Conservation (phyloP, 2,113 vertebrate species). For the Mystacornis crossleyi region DNA sequence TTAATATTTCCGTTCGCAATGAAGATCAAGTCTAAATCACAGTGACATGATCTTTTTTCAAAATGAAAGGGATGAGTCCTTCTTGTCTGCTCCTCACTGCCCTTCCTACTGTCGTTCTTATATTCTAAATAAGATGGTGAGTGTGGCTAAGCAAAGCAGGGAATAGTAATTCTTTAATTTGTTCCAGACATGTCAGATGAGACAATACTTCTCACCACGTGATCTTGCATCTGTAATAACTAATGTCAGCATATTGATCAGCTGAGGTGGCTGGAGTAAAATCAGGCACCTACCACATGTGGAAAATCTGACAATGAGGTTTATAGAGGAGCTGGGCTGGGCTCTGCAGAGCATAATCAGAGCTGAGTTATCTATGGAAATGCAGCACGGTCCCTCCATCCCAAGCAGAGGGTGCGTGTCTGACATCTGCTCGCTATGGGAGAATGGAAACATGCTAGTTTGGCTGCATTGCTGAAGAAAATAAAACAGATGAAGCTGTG, state of each 20-base stretch:
- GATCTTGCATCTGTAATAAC: not conserved
- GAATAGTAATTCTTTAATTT: not conserved
- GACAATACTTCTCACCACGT: not conserved
- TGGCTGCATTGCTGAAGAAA: not conserved
- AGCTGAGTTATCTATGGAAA: not conserved
- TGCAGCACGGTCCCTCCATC: not conserved
- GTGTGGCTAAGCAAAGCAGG: not conserved
- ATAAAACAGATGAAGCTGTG: not conserved
- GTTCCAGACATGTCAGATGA: not conserved
- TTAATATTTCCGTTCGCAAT: conserved; percentile 47
- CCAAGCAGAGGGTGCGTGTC: not conserved
- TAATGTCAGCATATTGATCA: not conserved
- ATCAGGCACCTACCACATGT: not conserved
- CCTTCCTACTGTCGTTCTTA: not conserved
- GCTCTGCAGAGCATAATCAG: not conserved
- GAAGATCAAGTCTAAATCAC: conserved; percentile 33
- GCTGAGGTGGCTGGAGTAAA: not conserved
- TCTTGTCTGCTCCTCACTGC: not conserved
- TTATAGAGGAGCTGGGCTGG: not conserved
- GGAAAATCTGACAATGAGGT: not conserved
- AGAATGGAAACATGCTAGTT: not conserved
- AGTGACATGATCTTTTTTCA: conserved; percentile 26
- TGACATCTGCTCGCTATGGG: not conserved
- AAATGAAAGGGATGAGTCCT: not conserved
- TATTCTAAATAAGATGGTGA: not conserved